These are phyloP conservation scores for Corythoichthys intestinalis DNA, from an alignment of 2,113 vertebrate species.

Conservation along the genomic window DNA sequence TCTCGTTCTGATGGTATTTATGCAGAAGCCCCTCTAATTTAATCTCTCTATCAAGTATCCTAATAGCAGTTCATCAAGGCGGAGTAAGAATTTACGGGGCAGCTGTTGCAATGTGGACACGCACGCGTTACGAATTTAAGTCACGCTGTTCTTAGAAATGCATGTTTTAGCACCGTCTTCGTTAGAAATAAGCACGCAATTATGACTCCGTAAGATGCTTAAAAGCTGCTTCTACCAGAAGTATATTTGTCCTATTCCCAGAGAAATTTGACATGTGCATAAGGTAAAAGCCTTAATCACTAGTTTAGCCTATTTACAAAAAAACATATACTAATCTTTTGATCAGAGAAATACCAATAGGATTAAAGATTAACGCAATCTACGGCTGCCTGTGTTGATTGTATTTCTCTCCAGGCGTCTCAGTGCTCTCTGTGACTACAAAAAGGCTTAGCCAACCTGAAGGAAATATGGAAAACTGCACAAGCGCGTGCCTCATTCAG, in stretches of 20 bases:
- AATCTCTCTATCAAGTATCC: background rate
- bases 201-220: conserved; percentile 17
- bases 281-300: conserved; percentile 33
- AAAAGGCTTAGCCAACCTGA: conserved; percentile 1
- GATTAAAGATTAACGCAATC: conserved; percentile 7
- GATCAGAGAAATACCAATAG: conserved; percentile 9
- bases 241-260: conserved; percentile 36
- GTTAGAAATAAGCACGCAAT: conserved; percentile 2
- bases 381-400: background rate
- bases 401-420: background rate
- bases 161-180: conserved; percentile 13
- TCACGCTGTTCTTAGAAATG: background rate
- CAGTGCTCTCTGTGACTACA: background rate
- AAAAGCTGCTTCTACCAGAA: conserved; percentile 26
- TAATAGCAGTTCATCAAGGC: background rate
- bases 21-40: background rate
- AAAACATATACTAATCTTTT: conserved; percentile 12
- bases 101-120: background rate
- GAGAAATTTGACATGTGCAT: conserved; percentile 24
- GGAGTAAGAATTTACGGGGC: background rate
- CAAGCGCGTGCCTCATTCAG: background rate
- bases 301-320: conserved; percentile 31
- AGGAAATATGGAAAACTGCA: background rate
- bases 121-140: background rate
- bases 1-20: background rate